Conservation (phyloP, 1,140 invertebrate genomes). For the Drosophila sp. region DNA sequence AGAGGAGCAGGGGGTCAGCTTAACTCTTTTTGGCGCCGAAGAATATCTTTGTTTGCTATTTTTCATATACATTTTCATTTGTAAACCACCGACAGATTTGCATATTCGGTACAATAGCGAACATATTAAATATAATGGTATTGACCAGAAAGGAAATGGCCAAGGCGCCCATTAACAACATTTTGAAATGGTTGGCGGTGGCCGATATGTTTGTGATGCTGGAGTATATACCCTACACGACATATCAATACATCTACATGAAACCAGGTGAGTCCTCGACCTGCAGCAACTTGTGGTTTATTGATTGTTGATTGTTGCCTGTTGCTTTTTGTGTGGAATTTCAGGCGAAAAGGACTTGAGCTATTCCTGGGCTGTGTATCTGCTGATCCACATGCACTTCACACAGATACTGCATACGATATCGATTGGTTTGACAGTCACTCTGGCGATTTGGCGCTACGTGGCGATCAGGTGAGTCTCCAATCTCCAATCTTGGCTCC, state of each 20-base stretch:
- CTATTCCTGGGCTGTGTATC: constrained; percentile 89
- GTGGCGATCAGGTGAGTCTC: constrained; percentile 81
- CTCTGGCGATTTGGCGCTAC: constrained; percentile 88
- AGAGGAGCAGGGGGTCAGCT: not conserved
- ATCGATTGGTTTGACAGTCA: constrained; percentile 94
- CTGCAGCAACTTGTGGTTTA: not conserved
- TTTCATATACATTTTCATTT: constrained; percentile 24
- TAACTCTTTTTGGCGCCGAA: not conserved
- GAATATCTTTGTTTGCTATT: constrained; percentile 17
- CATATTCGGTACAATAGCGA: constrained; percentile 94
- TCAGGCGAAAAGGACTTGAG: constrained; percentile 86
- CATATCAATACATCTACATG: constrained; percentile 90
- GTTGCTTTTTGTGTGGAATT: not conserved
- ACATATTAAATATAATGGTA: constrained; percentile 94
- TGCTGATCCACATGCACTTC: constrained; percentile 92
- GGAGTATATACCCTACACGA: constrained; percentile 93
- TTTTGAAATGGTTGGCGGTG: constrained; percentile 92
- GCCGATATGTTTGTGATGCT: constrained; percentile 95
- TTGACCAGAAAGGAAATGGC: constrained; percentile 93
- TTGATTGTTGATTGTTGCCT: not conserved
- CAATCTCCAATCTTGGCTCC: not conserved
- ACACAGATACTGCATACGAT: constrained; percentile 92
- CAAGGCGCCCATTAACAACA: constrained; percentile 92
- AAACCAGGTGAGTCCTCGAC: constrained; percentile 60
- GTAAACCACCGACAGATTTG: constrained; percentile 87